Conservation (phyloP, 2,888 invertebrate species). For the Leptinotarsa juncta region DNA sequence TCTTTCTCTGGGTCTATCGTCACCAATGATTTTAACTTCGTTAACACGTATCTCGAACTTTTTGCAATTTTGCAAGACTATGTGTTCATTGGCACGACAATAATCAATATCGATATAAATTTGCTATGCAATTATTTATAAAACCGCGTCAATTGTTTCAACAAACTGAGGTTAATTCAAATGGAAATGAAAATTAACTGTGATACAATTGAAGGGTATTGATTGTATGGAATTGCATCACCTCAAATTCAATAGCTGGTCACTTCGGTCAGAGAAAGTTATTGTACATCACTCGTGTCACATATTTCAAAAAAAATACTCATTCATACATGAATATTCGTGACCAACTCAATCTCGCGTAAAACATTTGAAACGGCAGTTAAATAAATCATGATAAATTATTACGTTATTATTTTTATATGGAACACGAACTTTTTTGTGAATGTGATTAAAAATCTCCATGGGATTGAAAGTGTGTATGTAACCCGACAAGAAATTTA, state of each 20-base stretch:
- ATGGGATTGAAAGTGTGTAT: constrained; percentile 13
- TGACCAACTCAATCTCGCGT: constrained; percentile 26
- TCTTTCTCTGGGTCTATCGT: no score
- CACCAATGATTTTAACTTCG: no score
- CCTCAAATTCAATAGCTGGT: not conserved
- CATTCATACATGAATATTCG: constrained; percentile 17
- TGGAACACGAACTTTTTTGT: constrained; percentile 26
- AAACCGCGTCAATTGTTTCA: not conserved
- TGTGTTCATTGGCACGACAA: not conserved
- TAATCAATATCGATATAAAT: not conserved
- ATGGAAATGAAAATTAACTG: not conserved
- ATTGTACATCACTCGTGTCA: not conserved
- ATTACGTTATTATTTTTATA: constrained; percentile 19
- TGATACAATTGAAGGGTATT: not conserved
- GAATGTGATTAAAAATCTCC: constrained; percentile 23
- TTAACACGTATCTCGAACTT: no score
- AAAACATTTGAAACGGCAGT: constrained; percentile 24
- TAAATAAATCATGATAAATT: constrained; percentile 26
- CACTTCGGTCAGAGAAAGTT: not conserved
- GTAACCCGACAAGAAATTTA: no score
- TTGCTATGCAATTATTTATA: not conserved
- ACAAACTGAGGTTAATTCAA: not conserved
- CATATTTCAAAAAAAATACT: constrained; percentile 1
- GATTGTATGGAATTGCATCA: not conserved
- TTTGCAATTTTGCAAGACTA: no score